phyloP scores from a whole-genome alignment of 2,797 vertebrate genomes.

The Phoeniculus purpureus region DNA sequence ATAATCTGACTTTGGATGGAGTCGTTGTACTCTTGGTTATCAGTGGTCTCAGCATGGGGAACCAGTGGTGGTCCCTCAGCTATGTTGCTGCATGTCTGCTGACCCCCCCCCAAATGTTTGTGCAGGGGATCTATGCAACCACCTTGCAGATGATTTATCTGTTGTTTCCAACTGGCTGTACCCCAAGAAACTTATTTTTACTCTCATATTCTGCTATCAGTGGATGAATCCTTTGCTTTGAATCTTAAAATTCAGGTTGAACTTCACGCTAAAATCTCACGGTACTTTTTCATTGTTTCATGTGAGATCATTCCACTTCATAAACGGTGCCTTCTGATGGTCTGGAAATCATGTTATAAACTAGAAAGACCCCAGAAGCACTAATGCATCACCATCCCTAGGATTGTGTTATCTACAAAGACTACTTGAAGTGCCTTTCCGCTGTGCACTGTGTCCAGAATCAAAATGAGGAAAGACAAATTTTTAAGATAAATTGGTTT shows the following conservation, averaged over 20 bases:
- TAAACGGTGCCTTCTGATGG: slow-evolving; percentile 24
- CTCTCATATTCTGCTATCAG: background rate
- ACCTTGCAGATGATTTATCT: background rate
- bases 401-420: slow-evolving; percentile 61
- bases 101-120: background rate
- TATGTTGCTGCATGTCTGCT: background rate
- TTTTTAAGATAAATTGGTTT: slow-evolving; percentile 88
- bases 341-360: slow-evolving; percentile 34
- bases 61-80: background rate
- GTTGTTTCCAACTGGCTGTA: background rate
- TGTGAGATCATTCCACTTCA: slow-evolving; percentile 33
- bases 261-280: background rate
- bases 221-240: background rate
- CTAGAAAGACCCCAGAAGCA: slow-evolving; percentile 30
- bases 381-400: slow-evolving; percentile 11
- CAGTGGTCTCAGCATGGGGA: rapidly evolving
- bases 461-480: slow-evolving; percentile 78
- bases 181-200: background rate
- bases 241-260: background rate
- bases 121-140: background rate
- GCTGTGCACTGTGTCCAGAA: slow-evolving; percentile 67
- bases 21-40: background rate
- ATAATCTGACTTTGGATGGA: background rate
- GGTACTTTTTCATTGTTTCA: slow-evolving; percentile 24
- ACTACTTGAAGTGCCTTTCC: slow-evolving; percentile 66